These are phyloP conservation scores for Drosophila melanocephala DNA, from an alignment of 2,888 invertebrate species.

Conservation along the genomic window DNA sequence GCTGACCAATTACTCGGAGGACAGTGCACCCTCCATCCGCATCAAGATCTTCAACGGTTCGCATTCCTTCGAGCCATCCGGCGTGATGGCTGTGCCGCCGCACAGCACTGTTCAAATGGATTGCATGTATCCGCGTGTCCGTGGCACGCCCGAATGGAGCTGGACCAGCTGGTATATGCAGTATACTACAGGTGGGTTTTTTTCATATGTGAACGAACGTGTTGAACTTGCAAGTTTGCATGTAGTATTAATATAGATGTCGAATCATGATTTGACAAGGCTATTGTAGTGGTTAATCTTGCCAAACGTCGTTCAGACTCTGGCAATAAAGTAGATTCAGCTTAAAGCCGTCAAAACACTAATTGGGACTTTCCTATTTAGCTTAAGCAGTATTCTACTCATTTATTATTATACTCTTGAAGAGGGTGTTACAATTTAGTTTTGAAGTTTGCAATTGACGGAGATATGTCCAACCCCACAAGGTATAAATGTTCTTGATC, in stretches of 20 bases:
- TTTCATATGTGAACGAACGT: not conserved
- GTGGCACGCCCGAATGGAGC: conserved; percentile 94
- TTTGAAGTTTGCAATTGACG: not conserved
- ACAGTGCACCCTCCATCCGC: conserved; percentile 93
- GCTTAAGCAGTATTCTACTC: not conserved
- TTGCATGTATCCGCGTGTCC: conserved; percentile 91
- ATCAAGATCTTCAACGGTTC: conserved; percentile 92
- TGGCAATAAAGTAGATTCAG: not conserved
- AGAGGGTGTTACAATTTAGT: not conserved
- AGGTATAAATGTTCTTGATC: not conserved
- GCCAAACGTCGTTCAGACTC: not conserved
- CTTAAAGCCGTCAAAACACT: not conserved
- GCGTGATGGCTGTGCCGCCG: conserved; percentile 92
- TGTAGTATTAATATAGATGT: not conserved
- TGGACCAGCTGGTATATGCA: conserved; percentile 93
- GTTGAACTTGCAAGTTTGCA: not conserved
- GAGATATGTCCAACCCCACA: not conserved
- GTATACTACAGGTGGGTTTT: conserved; percentile 90
- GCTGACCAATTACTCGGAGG: conserved; percentile 94
- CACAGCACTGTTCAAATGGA: conserved; percentile 92
- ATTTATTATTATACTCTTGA: not conserved
- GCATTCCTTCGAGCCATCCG: conserved; percentile 92
- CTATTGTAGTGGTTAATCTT: too few relatives aligned
- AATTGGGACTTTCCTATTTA: not conserved
- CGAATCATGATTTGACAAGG: too few relatives aligned